These are phyloP conservation scores for Subacronicta megacephala DNA, from an alignment of 2,888 invertebrate species.

Conservation along the genomic window DNA sequence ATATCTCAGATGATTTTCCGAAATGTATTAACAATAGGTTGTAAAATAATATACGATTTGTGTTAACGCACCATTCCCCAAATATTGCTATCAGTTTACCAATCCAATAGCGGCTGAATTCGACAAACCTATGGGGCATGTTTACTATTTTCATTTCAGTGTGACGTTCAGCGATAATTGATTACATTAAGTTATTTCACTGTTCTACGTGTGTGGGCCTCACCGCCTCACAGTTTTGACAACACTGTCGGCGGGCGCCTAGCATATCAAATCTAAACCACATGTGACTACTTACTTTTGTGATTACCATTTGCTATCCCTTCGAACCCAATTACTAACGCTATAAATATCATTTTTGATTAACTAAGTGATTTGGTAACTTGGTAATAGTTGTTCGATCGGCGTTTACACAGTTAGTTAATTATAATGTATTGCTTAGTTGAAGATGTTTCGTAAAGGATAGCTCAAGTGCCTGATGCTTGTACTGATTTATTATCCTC, in stretches of 20 bases:
- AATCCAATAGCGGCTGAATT: too few species aligned
- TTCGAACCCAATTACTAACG: constrained; percentile 16
- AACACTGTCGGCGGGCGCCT: constrained; percentile 61
- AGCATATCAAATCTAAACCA: constrained; percentile 54
- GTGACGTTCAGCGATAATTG: neutral
- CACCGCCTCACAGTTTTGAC: constrained; percentile 60
- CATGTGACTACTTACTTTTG: constrained; percentile 57
- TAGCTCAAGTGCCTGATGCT: constrained; percentile 37
- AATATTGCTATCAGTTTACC: too few species aligned
- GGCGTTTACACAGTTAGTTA: constrained; percentile 68
- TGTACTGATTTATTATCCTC: constrained; percentile 27
- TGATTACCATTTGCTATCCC: constrained; percentile 28
- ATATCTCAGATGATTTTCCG: too few species aligned
- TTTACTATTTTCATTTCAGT: too few species aligned
- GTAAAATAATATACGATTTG: too few species aligned
- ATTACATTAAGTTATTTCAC: constrained; percentile 16
- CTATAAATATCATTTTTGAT: constrained; percentile 36
- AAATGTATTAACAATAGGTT: too few species aligned
- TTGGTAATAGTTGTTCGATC: constrained; percentile 43
- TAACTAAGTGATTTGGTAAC: constrained; percentile 16
- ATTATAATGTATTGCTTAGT: constrained; percentile 55
- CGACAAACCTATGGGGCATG: too few species aligned
- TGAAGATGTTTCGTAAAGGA: constrained; percentile 20
- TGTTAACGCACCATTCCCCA: too few species aligned
- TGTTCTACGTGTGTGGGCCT: constrained; percentile 49